Base-by-base conservation (phyloP, 2,888 invertebrate species). In the Steinernema scapterisci region DNA sequence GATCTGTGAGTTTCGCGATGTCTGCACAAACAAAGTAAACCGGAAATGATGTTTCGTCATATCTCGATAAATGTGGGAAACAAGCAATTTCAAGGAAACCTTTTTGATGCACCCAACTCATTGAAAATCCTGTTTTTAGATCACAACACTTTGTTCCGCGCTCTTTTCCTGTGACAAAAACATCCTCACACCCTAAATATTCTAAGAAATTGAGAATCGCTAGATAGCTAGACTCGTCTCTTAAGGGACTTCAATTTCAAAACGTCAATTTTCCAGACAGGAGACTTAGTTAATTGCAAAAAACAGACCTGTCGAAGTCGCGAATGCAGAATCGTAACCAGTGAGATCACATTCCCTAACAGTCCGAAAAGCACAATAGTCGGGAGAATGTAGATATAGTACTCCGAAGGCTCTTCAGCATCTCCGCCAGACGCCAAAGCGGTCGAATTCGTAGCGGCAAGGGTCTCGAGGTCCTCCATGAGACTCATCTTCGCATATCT, bases 251-350 rank as follows among this genome's bases (percentile, higher is more conserved):
- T n/a, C n/a, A n/a, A n/a, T n/a, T n/a, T n/a, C n/a, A n/a, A 38
- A 9, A 9, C 38, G 3, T 38, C 38, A 38, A 38, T 38, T 38
- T 38, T 38, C 5, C 9, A 9, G 38, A 38, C 3, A 38, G 9
- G n/a, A n/a, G n/a, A n/a, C n/a, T n/a, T n/a, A n/a, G n/a, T n/a
- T 9, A 38, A 38, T 3, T 9, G 46, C 11, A 51, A 46, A 48
- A 43, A 27, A 79, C 81, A 72, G 48, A 85, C 85, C 72, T 81
- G 79, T 73, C 86, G 71, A n/a, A 86, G 81, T 44, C 86, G 63
- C 0, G 85, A 84, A 75, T 86, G 82, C 72, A 86, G 83, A 25
- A 86, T 86, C 44, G 86, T 86, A 38, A 87, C 84, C 43, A 86
- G 77, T 1, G 84, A 83, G 51, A 63, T 78, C 72, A 81, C 74